phyloP scores from a whole-genome alignment of 2,888 invertebrate species.

The Spodoptera littoralis region DNA sequence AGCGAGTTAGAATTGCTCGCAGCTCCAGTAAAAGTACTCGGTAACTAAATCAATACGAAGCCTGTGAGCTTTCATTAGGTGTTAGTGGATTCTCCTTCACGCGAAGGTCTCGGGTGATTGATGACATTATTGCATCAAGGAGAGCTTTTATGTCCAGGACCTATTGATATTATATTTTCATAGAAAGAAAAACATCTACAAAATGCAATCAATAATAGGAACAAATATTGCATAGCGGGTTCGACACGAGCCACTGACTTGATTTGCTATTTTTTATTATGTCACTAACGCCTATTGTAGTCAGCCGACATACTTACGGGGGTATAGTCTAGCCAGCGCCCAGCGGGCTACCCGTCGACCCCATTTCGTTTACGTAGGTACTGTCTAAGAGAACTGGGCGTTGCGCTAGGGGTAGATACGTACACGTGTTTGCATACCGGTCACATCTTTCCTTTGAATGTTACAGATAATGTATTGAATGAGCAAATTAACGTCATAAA shows the following conservation, averaged over 20 bases:
- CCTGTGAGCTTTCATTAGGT: slow-evolving; percentile 41
- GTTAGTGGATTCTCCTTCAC: slow-evolving; percentile 32
- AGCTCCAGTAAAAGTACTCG: slow-evolving; percentile 16
- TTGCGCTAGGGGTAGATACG: slow-evolving; percentile 1
- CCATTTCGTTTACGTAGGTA: slow-evolving; percentile 20
- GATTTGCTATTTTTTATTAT: slow-evolving; percentile 27
- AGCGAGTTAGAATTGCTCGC: slow-evolving; percentile 6
- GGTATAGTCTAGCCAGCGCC: slow-evolving; percentile 40
- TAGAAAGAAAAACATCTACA: slow-evolving; percentile 5
- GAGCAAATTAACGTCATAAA: not conserved
- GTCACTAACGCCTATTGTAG: slow-evolving; percentile 36
- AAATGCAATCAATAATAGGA: slow-evolving; percentile 35
- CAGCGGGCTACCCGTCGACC: slow-evolving; percentile 35
- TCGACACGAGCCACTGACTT: slow-evolving; percentile 23
- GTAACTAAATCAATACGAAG: slow-evolving; percentile 45
- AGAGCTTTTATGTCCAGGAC: slow-evolving; percentile 36
- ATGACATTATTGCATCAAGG: slow-evolving; percentile 35
- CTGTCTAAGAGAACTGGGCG: slow-evolving; percentile 1
- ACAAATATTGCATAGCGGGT: slow-evolving; percentile 19
- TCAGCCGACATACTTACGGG: slow-evolving; percentile 29
- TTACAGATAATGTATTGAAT: not conserved
- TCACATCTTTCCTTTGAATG: not conserved
- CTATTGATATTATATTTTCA: slow-evolving; percentile 13
- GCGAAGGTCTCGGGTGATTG: slow-evolving; percentile 38
- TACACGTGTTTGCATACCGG: slow-evolving; percentile 6